These are phyloP conservation scores for Apodemus speciosus DNA, from an alignment of 2,113 vertebrate species.

Conservation along the genomic window DNA sequence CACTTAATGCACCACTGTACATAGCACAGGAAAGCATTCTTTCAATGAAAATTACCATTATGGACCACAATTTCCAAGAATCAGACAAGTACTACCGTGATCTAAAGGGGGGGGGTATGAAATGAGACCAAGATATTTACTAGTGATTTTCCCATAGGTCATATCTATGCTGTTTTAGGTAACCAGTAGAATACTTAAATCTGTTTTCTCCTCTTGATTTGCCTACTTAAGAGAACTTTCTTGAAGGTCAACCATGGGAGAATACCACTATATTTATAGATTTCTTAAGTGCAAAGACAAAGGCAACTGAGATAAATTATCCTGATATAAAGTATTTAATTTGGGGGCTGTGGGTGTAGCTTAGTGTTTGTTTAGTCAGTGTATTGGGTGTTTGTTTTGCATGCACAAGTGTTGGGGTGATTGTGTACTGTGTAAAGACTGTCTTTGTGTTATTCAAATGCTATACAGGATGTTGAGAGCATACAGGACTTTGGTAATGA, in stretches of 20 bases:
- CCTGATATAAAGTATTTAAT: neutral
- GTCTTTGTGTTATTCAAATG: too few relatives aligned
- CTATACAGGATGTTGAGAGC: too few relatives aligned
- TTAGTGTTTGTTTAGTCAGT: neutral
- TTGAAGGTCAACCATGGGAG: neutral
- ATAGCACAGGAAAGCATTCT: neutral
- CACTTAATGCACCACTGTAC: neutral
- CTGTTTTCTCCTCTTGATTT: neutral
- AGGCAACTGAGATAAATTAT: slow-evolving; percentile 1
- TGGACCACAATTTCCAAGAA: neutral
- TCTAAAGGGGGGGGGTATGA: neutral
- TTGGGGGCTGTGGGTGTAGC: neutral
- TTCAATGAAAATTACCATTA: neutral
- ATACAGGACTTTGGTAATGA: too few relatives aligned
- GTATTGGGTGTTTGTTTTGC: too few relatives aligned
- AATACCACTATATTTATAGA: neutral
- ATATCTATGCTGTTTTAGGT: neutral
- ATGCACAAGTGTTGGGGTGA: neutral
- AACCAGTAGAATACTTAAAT: neutral
- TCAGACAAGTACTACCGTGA: neutral
- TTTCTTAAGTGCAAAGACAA: neutral
- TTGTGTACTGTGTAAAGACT: too few relatives aligned
- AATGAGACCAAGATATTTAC: neutral
- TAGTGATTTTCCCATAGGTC: neutral
- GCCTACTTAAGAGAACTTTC: neutral